A percentile compares a stretch with the other conserved stretches of the same genome.
These are phyloP conservation scores for Panthera uncia DNA, from an alignment of 2,113 vertebrate species.

Conservation along the genomic window DNA sequence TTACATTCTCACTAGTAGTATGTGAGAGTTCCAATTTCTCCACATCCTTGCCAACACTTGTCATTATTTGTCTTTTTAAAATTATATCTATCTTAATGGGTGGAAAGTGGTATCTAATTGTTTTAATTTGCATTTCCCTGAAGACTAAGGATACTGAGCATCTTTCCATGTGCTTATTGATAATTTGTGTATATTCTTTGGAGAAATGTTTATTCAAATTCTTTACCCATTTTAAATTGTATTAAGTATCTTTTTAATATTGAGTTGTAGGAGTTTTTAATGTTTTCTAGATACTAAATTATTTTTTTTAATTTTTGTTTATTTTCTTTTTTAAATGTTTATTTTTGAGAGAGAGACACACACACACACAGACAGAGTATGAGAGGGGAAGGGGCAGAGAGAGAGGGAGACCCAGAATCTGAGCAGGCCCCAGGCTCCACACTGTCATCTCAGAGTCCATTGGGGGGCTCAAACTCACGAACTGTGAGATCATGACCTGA, in stretches of 20 bases:
- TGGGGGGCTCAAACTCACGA: too few relatives aligned
- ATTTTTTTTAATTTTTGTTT: background rate
- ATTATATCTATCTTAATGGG: background rate
- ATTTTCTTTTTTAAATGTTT: too few relatives aligned
- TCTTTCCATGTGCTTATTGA: conserved; percentile 29
- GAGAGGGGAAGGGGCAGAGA: too few relatives aligned
- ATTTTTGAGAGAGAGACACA: too few relatives aligned
- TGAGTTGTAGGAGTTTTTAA: background rate
- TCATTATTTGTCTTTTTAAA: background rate
- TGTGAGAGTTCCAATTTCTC: background rate
- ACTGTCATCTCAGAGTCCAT: too few relatives aligned
- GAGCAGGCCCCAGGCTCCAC: too few relatives aligned
- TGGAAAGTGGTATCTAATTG: background rate
- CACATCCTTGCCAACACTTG: background rate
- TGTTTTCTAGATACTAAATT: conserved; percentile 18
- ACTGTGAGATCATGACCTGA: too few relatives aligned
- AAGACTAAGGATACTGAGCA: background rate
- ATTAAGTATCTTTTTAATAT: background rate
- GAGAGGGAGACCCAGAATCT: too few relatives aligned
- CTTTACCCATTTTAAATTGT: conserved; percentile 44
- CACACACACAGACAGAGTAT: too few relatives aligned
- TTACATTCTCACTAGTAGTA: background rate
- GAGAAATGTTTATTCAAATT: conserved; percentile 6
- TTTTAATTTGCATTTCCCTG: conserved; percentile 47
- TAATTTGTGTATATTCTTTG: background rate